phyloP scores from a whole-genome alignment of 2,888 invertebrate species.

The Hydroisotoma schaefferi region DNA sequence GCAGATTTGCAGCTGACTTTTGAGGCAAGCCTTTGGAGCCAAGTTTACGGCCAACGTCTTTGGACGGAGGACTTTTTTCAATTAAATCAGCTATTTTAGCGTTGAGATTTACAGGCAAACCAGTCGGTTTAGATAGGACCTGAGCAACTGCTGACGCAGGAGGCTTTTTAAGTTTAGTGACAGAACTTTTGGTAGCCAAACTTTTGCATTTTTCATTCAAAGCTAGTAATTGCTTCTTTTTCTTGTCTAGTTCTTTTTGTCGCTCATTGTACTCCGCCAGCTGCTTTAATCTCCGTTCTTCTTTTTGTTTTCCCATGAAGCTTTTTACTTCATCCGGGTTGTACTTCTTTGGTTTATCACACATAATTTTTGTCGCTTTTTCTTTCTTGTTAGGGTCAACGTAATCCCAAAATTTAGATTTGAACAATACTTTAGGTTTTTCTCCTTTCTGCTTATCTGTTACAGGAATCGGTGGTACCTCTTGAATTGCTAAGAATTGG shows the following conservation, averaged over 20 bases:
- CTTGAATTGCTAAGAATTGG: too few species aligned
- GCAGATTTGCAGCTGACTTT: too few species aligned
- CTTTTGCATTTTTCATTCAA: slow-evolving; percentile 34
- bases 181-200: slow-evolving; percentile 8
- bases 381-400: slow-evolving; percentile 15
- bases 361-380: not conserved
- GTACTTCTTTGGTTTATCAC: slow-evolving; percentile 22
- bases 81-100: too few species aligned
- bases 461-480: too few species aligned
- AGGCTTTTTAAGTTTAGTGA: not conserved
- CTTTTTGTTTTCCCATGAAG: slow-evolving; percentile 39
- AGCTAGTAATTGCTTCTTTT: slow-evolving; percentile 28
- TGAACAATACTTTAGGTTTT: slow-evolving; percentile 17
- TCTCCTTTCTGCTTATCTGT: too few species aligned
- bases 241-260: slow-evolving; percentile 25
- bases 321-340: slow-evolving; percentile 24
- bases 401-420: slow-evolving; percentile 37
- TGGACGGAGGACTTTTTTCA: too few species aligned
- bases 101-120: too few species aligned
- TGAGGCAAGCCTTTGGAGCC: too few species aligned
- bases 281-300: slow-evolving; percentile 30
- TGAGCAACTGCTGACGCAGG: not conserved
- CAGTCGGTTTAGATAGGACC: too few species aligned
- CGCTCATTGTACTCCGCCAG: slow-evolving; percentile 30
- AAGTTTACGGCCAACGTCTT: too few species aligned